Base-by-base conservation (phyloP, 2,888 invertebrate species). In the Temnothorax unifasciatus region DNA sequence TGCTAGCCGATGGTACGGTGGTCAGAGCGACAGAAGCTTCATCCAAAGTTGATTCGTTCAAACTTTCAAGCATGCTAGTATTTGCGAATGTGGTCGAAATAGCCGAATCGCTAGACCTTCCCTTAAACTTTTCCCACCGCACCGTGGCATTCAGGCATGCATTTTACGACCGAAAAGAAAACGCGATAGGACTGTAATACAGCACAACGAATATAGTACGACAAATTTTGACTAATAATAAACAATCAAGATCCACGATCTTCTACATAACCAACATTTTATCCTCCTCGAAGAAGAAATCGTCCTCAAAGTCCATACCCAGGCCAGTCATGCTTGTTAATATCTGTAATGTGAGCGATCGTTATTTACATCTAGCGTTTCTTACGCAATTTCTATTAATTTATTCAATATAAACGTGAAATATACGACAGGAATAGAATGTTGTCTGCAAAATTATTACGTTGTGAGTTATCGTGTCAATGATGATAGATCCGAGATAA, bases 201-300 rank as follows among this genome's bases (percentile, higher is more conserved):
- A 89, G 85, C 86, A 84, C 86, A 71, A 87, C 79, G 3, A 89
- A 88, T 64, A 44, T 90, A 88, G 84, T 86, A 79, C 86, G 64
- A 88, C 76, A 75, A 47, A 79, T 75, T 29, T 57, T 21, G 29
- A 15, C 29, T 77, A 59, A 91, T 84, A 8, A 52, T 84, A 11
- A 52, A 29, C 76, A 75, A 85, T 59, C 47, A 84, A 85, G 29
- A 47, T 74, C 64, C 47, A 50, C 34, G 74, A 77, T 85, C 64
- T 63, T 63, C 50, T 68, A 68, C 74, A 50, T 86, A 93, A 95
- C 94, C 90, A 94, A 95, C 95, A 95, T 95, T 92, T 95, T 95
- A 87, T 95, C 95, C 84, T 95, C 95, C 83, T 95, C 95, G 83
- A 94, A 94, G 90, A 94, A 94, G 88, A 94, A 95, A 85, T 95